Percentiles rank a stretch among this genome's conserved stretches.
These are phyloP conservation scores for Timema podura DNA, from an alignment of 2,888 invertebrate genomes.

Conservation along the genomic window DNA sequence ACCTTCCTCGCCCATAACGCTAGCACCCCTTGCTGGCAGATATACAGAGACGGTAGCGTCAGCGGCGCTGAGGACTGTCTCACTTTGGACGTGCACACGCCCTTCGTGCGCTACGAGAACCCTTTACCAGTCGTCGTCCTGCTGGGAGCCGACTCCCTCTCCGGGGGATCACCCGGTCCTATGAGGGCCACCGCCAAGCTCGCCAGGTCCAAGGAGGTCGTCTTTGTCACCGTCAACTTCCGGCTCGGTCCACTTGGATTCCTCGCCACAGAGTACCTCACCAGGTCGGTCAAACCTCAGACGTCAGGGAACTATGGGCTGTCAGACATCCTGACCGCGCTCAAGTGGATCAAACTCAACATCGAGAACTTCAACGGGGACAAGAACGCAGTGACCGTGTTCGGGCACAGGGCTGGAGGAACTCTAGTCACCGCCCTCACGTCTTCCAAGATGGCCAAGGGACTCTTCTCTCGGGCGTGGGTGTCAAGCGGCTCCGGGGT, in stretches of 20 bases:
- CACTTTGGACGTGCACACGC: conserved; percentile 77
- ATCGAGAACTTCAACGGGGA: conserved; percentile 83
- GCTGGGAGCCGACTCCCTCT: conserved; percentile 74
- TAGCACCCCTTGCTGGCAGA: conserved; percentile 66
- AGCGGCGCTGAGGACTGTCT: conserved; percentile 78
- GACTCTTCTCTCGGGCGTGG: conserved; percentile 73
- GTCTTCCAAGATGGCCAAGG: conserved; percentile 43
- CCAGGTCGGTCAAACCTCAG: conserved; percentile 64
- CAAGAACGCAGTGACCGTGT: conserved; percentile 66
- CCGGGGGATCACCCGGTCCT: conserved; percentile 70
- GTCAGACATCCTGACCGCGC: conserved; percentile 70
- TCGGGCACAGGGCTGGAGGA: conserved; percentile 83
- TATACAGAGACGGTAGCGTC: conserved; percentile 60
- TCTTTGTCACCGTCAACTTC: conserved; percentile 85
- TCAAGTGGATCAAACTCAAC: conserved; percentile 77
- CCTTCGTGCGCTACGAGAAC: conserved; percentile 60
- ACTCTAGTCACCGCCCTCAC: conserved; percentile 75
- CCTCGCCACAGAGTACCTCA: conserved; percentile 66
- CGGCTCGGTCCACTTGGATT: conserved; percentile 77
- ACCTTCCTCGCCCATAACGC: conserved; percentile 62
- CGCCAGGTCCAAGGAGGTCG: conserved; percentile 71
- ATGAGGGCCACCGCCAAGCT: conserved; percentile 69
- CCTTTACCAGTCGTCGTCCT: conserved; percentile 79
- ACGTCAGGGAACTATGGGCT: conserved; percentile 84
- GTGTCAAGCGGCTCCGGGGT: conserved; percentile 72